phyloP scores from a whole-genome alignment of 1,140 invertebrate genomes.

The Propsilocerus akamusi region DNA sequence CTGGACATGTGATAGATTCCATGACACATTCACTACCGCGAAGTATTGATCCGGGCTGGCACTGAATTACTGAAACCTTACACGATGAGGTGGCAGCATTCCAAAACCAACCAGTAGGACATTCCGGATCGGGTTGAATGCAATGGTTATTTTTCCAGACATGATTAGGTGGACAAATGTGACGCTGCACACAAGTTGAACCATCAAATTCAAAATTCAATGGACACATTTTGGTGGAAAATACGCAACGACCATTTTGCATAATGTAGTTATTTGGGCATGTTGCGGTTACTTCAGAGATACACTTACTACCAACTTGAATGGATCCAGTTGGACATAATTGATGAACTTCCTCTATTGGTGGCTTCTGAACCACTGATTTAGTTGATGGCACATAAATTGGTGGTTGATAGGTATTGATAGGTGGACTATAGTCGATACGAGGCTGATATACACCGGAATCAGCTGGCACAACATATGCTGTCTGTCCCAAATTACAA shows the following conservation, averaged over 20 bases:
- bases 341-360: neutral
- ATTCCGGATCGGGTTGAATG: neutral
- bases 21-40: neutral
- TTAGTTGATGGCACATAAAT: neutral
- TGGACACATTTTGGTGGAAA: neutral
- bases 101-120: neutral
- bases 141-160: neutral
- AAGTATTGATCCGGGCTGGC: neutral
- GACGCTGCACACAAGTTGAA: neutral
- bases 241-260: neutral
- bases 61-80: neutral
- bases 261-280: neutral
- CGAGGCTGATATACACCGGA: too few relatives aligned
- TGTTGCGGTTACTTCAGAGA: neutral
- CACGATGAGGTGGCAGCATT: neutral
- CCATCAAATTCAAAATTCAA: neutral
- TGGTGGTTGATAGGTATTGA: too few relatives aligned
- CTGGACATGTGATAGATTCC: neutral
- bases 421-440: too few relatives aligned
- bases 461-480: too few relatives aligned
- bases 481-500: too few relatives aligned
- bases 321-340: neutral
- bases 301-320: neutral
- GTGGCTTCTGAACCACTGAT: too few relatives aligned
- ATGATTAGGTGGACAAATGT: neutral